These are phyloP conservation scores for Stenichneumon culpator DNA, from an alignment of 2,888 invertebrate species.

Conservation along the genomic window DNA sequence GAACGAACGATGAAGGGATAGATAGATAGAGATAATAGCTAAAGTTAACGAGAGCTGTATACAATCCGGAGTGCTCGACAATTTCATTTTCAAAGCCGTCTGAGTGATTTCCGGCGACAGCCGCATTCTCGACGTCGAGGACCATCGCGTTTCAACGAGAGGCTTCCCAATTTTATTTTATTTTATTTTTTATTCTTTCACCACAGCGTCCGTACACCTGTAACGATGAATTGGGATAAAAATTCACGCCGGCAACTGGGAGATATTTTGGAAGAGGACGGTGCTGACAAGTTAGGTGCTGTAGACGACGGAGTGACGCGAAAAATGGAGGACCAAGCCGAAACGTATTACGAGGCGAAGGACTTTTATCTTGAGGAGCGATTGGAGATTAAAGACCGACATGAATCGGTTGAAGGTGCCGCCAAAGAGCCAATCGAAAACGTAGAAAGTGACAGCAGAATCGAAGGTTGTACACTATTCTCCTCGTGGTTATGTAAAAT, in stretches of 20 bases:
- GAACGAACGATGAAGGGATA: conserved; percentile 56
- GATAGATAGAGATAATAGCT: conserved; percentile 60
- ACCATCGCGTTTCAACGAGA: conserved; percentile 55
- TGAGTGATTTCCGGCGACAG: conserved; percentile 58
- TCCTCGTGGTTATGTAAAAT: background rate
- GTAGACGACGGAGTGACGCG: conserved; percentile 83
- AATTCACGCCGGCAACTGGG: conserved; percentile 84
- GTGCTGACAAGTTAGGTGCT: conserved; percentile 86
- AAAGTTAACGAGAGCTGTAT: conserved; percentile 43
- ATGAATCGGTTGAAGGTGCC: conserved; percentile 1
- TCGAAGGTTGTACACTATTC: background rate
- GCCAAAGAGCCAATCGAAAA: conserved; percentile 79
- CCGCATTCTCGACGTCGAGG: conserved; percentile 59
- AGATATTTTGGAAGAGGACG: conserved; percentile 87
- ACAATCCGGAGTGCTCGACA: conserved; percentile 51
- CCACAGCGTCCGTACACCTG: conserved; percentile 20
- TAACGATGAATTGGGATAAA: conserved; percentile 52
- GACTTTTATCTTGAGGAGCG: conserved; percentile 34
- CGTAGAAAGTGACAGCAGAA: conserved; percentile 80
- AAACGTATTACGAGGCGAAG: conserved; percentile 30
- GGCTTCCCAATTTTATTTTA: conserved; percentile 43
- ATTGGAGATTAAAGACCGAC: background rate
- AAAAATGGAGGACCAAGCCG: conserved; percentile 10
- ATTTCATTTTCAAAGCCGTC: conserved; percentile 58
- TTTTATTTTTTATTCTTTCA: conserved; percentile 23